Base-by-base conservation (phyloP, 2,888 invertebrate genomes). In the Eupithecia centaureata region DNA sequence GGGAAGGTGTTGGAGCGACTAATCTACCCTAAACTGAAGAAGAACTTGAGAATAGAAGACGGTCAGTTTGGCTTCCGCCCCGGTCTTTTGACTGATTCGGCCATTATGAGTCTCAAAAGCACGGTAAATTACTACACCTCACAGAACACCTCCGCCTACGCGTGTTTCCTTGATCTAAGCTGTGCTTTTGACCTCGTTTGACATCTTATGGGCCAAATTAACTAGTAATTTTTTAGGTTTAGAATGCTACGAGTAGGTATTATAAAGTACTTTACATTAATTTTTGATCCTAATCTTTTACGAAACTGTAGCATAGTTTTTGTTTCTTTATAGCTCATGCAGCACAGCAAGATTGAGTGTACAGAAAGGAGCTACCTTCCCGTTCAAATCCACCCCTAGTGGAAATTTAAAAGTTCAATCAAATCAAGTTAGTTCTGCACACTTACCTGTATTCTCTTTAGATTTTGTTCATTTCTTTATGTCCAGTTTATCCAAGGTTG, bases 341-440 rank as follows among this genome's bases (percentile, higher is more conserved):
- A 89, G 89, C 75, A 79, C 82, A 52, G 87, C 86, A 5, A 84
- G 80, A 60, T 70, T 79, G 30, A 84, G 78, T 60, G 61, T 73
- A 28, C 85, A 86, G 68, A 89, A 81, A 76, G 82, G 81, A 57
- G 85, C 89, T 27, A 73, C 87, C n/a, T 96, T 96, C 82, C 96
- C 96, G 2, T 96, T 96, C 78, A 94, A 94, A 81, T 83, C 94
- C 1, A 96, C 96, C 0, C 95, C 95, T 0, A 96, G 96, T 83
- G 96, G 95, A 74, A 95, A 96, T 82, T 87, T 96, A 63, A 96
- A 96, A 91, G 94, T 96, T 68, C 92, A 95, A 66, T 95, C 95
- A 1, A 95, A 95, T 85, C 95, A 96, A 94, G 95, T 95, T 85
- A 76, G 71, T 72, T 33, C 1, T 22, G 13, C 25, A 51, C 18